Conservation (phyloP, 2,113 vertebrate genomes). For the human (Homo sapiens) region GRCh38 chr4:16776501-16777000, state of each 20-base stretch:
- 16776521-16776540: background rate
- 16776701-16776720: background rate
- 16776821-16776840: background rate
- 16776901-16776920: background rate
- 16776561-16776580: rapidly evolving
- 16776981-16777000: background rate
- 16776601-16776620: background rate
- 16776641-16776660: background rate
- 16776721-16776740: background rate
- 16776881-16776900: background rate
- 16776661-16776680: background rate
- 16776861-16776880: background rate
- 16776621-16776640: background rate
- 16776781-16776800: background rate
- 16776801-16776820: too few relatives aligned
- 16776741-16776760: background rate
- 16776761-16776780: background rate
- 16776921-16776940: rapidly evolving
- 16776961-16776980: background rate
- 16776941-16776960: too few relatives aligned
- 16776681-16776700: background rate
- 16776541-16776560: background rate
- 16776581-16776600: background rate
- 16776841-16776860: too few relatives aligned
- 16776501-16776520: background rate